Percentiles rank a stretch among this genome's conserved stretches.
These are phyloP conservation scores for Mesorhabditis spiculigera DNA, from an alignment of 2,888 invertebrate genomes.

Conservation along the genomic window DNA sequence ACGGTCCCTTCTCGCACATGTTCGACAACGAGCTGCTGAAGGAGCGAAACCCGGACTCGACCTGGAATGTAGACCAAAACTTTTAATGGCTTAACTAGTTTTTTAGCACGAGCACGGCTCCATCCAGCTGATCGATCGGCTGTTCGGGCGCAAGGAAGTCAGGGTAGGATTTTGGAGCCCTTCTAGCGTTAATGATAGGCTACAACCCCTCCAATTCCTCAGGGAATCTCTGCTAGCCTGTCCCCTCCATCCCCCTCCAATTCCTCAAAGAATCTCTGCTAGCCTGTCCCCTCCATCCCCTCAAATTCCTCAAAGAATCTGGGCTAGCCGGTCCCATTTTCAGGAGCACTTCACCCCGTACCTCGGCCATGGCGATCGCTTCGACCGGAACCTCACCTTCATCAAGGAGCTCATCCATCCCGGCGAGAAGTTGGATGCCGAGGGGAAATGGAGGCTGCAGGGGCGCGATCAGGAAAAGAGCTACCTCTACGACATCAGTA, in stretches of 20 bases:
- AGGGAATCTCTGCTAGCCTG: no score
- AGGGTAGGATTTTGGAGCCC: background rate
- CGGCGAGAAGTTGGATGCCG: constrained; percentile 13
- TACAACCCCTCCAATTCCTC: no score
- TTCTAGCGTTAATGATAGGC: no score
- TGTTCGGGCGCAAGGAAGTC: constrained; percentile 57
- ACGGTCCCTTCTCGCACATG: constrained; percentile 71
- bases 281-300: background rate
- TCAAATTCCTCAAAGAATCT: no score
- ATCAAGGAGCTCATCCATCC: constrained; percentile 63
- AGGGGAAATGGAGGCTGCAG: constrained; percentile 27
- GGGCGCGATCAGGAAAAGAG: constrained; percentile 57
- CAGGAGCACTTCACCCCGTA: constrained; percentile 53
- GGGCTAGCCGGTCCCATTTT: constrained; percentile 28
- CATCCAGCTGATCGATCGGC: constrained; percentile 61
- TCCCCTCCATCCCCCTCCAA: no score
- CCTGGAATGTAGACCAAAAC: background rate
- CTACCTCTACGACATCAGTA: constrained; percentile 67
- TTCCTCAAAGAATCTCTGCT: background rate
- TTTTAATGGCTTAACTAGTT: background rate
- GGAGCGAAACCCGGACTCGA: background rate
- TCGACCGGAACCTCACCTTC: constrained; percentile 53
- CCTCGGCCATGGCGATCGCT: constrained; percentile 56
- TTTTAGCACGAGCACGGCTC: constrained; percentile 66
- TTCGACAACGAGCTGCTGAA: constrained; percentile 66